Base-by-base conservation (phyloP, 1,140 invertebrate genomes). In the Heliconius eleuchia region DNA sequence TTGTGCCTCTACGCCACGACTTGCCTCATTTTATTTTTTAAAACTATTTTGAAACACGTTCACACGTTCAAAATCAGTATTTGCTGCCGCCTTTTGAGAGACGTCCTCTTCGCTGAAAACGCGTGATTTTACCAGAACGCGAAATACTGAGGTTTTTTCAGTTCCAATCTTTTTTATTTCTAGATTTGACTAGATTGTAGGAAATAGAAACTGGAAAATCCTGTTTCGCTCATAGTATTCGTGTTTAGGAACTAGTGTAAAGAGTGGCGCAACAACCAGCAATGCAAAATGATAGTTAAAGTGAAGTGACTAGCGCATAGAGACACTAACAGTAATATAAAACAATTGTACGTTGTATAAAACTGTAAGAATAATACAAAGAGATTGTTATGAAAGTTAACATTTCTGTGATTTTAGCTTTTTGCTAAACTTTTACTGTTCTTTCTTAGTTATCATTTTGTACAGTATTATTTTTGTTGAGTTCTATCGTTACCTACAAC, bases 101-200 rank as follows among this genome's bases (percentile, higher is more conserved):
- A 74, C 60, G 60, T 52, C 50, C 73, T 55, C 52, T 74, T 74
- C 55, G 39, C 57, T 76, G 57, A 66, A 37, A 76, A 76, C 74
- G 37, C 74, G 57, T 75, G 74, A 66, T 75, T 75, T 75, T 75
- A 75, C 52, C 74, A 76, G 74, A 70, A 57, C 74, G 74, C 74
- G 74, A 76, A 76, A 76, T 52, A 52, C 74, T 70, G 37, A 60
- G 74, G 55, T 27, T 70, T 76, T 76, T 70, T 23, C 55, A 52
- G n/a, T 42, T 74, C 18, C 73, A 60, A 55, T 34, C n/a, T 74
- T 74, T 74, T 74, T 74, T 37, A 74, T 74, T 74, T 52, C 52
- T 23, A 23, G 23, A 23, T 23, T 23, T 23, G 50, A 52, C 23
- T 60, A 27, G n/a, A 27, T 3, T 60, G 9, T 27, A 60, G n/a